Conservation (phyloP, 2,113 vertebrate species). For the Aegithalos caudatus region DNA sequence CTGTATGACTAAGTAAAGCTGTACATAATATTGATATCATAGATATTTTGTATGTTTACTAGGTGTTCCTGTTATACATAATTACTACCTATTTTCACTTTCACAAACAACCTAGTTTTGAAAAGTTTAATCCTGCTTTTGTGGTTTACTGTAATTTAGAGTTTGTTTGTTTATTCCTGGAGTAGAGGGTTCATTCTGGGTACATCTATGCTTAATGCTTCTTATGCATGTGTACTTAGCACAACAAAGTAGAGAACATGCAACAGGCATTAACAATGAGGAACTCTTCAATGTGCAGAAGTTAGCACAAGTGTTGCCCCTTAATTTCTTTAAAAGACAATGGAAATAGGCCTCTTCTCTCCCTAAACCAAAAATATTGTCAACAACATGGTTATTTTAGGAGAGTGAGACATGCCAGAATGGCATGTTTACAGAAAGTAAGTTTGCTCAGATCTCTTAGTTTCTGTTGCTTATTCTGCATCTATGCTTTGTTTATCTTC, state of each 20-base stretch:
- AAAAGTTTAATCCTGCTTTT: not conserved
- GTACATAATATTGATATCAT: not conserved
- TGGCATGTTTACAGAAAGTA: not conserved
- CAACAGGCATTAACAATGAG: not conserved
- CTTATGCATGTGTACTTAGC: not conserved
- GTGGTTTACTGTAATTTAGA: not conserved
- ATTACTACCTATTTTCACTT: not conserved
- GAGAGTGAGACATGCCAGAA: conserved; percentile 33
- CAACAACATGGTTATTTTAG: not conserved
- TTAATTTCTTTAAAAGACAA: conserved; percentile 23
- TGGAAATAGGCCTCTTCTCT: not conserved
- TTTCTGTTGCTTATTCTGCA: not conserved
- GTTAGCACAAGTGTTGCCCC: not conserved
- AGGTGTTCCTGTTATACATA: not conserved
- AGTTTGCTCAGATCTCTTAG: not conserved
- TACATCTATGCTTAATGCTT: not conserved
- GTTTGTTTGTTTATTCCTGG: not conserved
- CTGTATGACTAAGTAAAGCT: not conserved
- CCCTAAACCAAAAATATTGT: not conserved
- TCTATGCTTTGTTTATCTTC: not conserved
- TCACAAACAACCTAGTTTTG: not conserved
- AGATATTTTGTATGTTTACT: not conserved
- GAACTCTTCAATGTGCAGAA: not conserved
- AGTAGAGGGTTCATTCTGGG: not conserved
- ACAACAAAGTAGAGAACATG: conserved; percentile 17